phyloP scores from a whole-genome alignment of 1,140 invertebrate genomes.

The Schmidtea mediterranea region DNA sequence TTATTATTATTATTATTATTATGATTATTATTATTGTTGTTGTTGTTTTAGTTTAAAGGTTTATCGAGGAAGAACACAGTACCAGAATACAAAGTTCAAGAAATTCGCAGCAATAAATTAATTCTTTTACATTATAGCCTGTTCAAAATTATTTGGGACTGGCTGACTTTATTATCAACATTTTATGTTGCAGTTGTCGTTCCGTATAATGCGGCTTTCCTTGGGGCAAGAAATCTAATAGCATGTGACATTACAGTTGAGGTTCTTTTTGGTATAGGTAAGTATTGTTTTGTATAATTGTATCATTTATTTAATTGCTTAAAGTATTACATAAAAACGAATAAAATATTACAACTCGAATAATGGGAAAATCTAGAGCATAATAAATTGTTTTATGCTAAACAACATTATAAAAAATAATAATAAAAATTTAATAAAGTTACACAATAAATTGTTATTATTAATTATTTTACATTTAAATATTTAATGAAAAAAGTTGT shows the following conservation, averaged over 20 bases:
- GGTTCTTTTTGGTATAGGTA: slow-evolving; percentile 72
- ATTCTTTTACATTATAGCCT: slow-evolving; percentile 93
- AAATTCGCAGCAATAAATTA: slow-evolving; percentile 91
- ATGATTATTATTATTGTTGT: slow-evolving; percentile 37
- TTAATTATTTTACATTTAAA: background rate
- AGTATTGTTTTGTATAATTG: slow-evolving; percentile 17
- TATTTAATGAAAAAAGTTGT: background rate
- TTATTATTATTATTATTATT: slow-evolving; percentile 39
- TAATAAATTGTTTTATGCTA: too few relatives aligned
- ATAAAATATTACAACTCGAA: too few relatives aligned
- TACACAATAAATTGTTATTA: background rate
- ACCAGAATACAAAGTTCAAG: slow-evolving; percentile 95
- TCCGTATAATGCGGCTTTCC: slow-evolving; percentile 92
- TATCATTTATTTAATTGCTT: too few relatives aligned
- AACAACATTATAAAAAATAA: background rate
- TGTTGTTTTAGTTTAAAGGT: slow-evolving; percentile 37
- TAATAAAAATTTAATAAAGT: background rate
- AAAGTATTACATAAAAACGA: too few relatives aligned
- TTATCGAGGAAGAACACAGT: slow-evolving; percentile 53
- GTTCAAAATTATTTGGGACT: slow-evolving; percentile 97
- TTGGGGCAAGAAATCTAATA: slow-evolving; percentile 34
- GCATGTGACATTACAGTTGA: slow-evolving; percentile 75
- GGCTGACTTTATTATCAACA: slow-evolving; percentile 93
- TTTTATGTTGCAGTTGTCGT: slow-evolving; percentile 99
- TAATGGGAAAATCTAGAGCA: too few relatives aligned